Evolutionary conservation across 92 coral and sea anemone genomes (phyloP).

Genomic region (Phenganax marumi): DNA sequence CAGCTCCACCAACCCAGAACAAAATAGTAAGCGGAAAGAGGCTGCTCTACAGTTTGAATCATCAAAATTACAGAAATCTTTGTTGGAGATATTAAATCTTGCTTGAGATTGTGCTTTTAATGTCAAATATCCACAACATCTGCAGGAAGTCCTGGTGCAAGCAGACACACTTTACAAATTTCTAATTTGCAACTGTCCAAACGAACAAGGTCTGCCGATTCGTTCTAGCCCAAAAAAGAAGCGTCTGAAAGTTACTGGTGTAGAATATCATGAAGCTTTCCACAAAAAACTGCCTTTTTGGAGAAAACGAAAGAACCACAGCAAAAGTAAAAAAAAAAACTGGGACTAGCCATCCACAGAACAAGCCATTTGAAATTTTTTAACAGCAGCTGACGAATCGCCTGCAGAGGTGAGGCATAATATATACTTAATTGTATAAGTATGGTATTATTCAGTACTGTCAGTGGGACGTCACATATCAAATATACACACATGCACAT

Average conservation of each 20-base stretch:
- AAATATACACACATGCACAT: no score
- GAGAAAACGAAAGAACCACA: conserved; percentile 34
- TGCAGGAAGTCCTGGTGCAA: conserved; percentile 43
- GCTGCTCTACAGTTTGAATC: conserved; percentile 17
- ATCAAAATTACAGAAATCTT: conserved; percentile 45
- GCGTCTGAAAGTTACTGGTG: conserved; percentile 46
- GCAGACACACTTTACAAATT: conserved; percentile 33
- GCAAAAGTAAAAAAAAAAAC: neutral
- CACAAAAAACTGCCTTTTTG: conserved; percentile 56
- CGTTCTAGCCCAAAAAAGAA: conserved; percentile 59
- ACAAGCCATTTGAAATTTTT: neutral
- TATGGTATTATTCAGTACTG: no score
- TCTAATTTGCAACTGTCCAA: conserved; percentile 40
- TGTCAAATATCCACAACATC: conserved; percentile 42
- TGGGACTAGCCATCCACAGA: neutral
- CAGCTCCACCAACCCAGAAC: neutral
- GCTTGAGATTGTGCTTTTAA: conserved; percentile 33
- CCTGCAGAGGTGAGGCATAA: neutral
- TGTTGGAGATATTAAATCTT: conserved; percentile 44
- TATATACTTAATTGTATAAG: neutral
- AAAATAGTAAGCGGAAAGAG: conserved; percentile 3
- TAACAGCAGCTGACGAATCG: neutral
- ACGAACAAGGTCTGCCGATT: conserved; percentile 52
- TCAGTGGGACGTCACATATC: no score
- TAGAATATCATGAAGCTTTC: conserved; percentile 56